A percentile compares a stretch with the other conserved stretches of the same genome.
Conservation (phyloP, 2,888 invertebrate species). For the Nomada flava region DNA sequence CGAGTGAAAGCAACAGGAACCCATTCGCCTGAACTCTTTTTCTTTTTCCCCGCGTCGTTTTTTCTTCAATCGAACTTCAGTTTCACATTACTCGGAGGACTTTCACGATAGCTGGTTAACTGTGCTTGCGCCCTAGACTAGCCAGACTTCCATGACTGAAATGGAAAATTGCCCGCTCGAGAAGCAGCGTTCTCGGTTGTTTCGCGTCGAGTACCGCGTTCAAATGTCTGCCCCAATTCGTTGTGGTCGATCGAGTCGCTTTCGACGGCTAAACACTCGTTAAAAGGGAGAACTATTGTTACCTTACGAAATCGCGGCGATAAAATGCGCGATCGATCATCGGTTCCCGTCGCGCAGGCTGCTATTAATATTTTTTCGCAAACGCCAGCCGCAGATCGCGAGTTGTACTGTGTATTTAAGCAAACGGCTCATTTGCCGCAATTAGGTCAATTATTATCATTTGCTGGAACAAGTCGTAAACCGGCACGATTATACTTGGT, state of each 20-base stretch:
- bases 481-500: slow-evolving; percentile 4
- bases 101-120: slow-evolving; percentile 53
- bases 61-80: slow-evolving; percentile 29
- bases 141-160: slow-evolving; percentile 17
- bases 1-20: slow-evolving; percentile 65
- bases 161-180: slow-evolving; percentile 25
- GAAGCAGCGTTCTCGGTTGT: not conserved
- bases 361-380: slow-evolving; percentile 56
- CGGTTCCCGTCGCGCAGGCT: slow-evolving; percentile 22
- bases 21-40: slow-evolving; percentile 49
- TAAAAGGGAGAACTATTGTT: slow-evolving; percentile 37
- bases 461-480: slow-evolving; percentile 43
- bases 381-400: slow-evolving; percentile 40
- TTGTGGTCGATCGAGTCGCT: not conserved
- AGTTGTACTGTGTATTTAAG: slow-evolving; percentile 33
- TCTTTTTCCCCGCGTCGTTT: slow-evolving; percentile 15
- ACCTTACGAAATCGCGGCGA: slow-evolving; percentile 38
- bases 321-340: slow-evolving; percentile 50
- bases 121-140: slow-evolving; percentile 24
- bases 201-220: not conserved
- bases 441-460: slow-evolving; percentile 69
- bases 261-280: slow-evolving; percentile 1
- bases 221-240: not conserved
- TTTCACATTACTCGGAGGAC: slow-evolving; percentile 54
- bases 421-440: slow-evolving; percentile 56